A percentile compares a stretch with the other conserved stretches of the same genome.
These are phyloP conservation scores for Aurelia sp. DNA, from an alignment of 30 jellyfish, hydroid and myxozoan genomes.

Conservation along the genomic window DNA sequence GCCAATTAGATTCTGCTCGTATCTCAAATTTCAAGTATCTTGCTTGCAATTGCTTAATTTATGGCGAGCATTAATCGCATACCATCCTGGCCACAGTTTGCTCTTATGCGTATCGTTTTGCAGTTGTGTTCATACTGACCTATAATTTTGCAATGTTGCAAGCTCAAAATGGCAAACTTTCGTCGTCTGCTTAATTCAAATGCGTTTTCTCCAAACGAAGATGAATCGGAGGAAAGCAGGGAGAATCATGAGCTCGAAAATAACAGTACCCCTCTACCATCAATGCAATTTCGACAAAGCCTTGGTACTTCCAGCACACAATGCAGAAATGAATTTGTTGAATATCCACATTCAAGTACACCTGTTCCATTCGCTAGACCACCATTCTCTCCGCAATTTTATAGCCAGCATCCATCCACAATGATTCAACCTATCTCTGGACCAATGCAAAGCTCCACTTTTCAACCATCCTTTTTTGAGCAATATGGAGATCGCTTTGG, in stretches of 20 bases:
- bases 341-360: too few relatives aligned
- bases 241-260: neutral
- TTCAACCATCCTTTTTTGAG: too few relatives aligned
- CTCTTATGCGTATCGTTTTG: slow-evolving; percentile 8
- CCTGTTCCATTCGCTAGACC: too few relatives aligned
- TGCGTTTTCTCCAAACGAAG: neutral
- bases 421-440: too few relatives aligned
- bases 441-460: too few relatives aligned
- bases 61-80: neutral
- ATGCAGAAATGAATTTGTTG: too few relatives aligned
- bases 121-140: neutral
- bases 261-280: neutral
- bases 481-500: too few relatives aligned
- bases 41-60: neutral
- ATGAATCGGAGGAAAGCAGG: neutral
- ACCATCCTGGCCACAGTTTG: slow-evolving; percentile 11
- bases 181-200: neutral
- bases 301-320: too few relatives aligned
- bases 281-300: neutral
- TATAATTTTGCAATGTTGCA: neutral
- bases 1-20: slow-evolving; percentile 19
- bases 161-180: too few relatives aligned
- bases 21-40: slow-evolving; percentile 1
- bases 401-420: too few relatives aligned
- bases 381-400: too few relatives aligned